Conservation (phyloP, 2,113 vertebrate species). For the Ardeotis arabs region DNA sequence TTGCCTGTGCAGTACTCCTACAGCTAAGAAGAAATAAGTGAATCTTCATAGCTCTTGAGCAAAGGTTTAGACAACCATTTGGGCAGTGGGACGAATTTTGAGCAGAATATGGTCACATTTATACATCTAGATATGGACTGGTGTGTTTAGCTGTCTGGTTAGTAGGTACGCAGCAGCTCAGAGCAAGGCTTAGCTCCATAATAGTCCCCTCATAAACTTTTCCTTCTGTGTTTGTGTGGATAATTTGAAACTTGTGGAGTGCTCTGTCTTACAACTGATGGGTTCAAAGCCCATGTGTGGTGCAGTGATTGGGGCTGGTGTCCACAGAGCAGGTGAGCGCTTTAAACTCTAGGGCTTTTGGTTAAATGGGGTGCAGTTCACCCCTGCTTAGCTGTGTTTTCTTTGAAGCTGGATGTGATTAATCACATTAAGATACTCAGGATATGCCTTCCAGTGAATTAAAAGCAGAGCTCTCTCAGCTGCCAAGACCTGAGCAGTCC, state of each 20-base stretch:
- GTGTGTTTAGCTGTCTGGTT: background rate
- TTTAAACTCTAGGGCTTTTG: background rate
- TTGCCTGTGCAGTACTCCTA: background rate
- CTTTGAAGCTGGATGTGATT: background rate
- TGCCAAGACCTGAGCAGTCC: background rate
- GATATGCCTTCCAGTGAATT: background rate
- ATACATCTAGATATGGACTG: background rate
- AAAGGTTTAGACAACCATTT: accelerated
- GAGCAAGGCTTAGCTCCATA: background rate
- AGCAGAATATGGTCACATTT: background rate
- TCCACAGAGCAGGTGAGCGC: background rate
- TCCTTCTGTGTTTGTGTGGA: background rate
- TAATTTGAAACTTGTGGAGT: background rate
- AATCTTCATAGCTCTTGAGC: background rate
- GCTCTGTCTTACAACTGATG: background rate
- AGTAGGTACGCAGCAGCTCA: background rate
- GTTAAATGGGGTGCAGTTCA: background rate
- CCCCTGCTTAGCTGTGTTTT: background rate
- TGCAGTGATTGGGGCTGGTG: background rate
- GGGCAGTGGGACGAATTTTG: background rate
- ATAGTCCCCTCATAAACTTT: background rate
- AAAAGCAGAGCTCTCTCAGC: background rate
- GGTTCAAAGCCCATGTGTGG: background rate
- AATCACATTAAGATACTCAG: background rate
- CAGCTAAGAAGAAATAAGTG: background rate